These are phyloP conservation scores for Lasioglossum pauxillum DNA, from an alignment of 2,888 invertebrate genomes.

Conservation along the genomic window DNA sequence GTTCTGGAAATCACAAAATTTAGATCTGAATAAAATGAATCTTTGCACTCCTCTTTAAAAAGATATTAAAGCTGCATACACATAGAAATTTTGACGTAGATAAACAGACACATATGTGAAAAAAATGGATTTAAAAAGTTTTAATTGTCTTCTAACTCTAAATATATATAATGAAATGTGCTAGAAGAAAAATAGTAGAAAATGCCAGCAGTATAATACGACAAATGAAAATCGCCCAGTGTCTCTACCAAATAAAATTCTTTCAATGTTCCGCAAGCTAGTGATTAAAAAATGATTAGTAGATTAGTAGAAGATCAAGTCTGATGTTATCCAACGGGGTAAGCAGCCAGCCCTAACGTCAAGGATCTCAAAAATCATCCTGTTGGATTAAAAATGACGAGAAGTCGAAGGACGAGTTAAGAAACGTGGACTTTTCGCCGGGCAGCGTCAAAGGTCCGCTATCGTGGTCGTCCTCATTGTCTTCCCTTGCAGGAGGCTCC, in stretches of 20 bases:
- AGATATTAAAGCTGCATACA: not conserved
- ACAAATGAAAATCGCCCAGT: not conserved
- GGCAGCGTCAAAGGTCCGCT: slow-evolving; percentile 22
- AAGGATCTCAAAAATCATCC: not conserved
- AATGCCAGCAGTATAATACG: not conserved
- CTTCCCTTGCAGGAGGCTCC: slow-evolving; percentile 51
- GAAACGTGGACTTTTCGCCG: slow-evolving; percentile 9
- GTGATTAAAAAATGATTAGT: not conserved
- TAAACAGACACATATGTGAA: no score
- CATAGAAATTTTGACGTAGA: no score
- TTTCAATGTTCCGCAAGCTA: not conserved
- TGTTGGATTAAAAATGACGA: not conserved
- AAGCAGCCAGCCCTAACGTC: not conserved
- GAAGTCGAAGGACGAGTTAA: not conserved
- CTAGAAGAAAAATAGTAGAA: not conserved
- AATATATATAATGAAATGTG: not conserved
- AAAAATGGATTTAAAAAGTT: no score
- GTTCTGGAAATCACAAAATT: not conserved
- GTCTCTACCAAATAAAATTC: not conserved
- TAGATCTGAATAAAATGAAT: not conserved
- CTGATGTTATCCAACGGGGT: not conserved
- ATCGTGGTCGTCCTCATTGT: slow-evolving; percentile 48
- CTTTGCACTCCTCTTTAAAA: not conserved
- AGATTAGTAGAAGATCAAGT: not conserved
- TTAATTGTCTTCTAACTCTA: no score